Evolutionary conservation across 2,113 vertebrate species (phyloP).

Genomic region (Bucco capensis): DNA sequence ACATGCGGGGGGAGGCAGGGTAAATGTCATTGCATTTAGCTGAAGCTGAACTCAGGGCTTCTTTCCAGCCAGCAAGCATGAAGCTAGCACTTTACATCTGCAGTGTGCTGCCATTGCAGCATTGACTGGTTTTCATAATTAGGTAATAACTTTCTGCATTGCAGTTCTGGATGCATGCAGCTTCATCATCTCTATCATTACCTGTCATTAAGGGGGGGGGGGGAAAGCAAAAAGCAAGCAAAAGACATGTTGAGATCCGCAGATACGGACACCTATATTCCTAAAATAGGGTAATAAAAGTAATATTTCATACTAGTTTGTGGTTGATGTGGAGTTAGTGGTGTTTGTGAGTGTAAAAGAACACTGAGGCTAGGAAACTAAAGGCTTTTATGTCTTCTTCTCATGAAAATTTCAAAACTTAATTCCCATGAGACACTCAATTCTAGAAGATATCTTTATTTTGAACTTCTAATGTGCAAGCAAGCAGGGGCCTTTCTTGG

Average conservation of each 20-base stretch:
- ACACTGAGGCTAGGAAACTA: neutral
- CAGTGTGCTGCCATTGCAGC: conserved; percentile 3
- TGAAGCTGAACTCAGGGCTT: neutral
- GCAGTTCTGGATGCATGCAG: neutral
- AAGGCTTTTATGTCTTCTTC: neutral
- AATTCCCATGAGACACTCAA: neutral
- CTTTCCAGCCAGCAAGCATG: neutral
- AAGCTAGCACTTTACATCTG: neutral
- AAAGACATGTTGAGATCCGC: neutral
- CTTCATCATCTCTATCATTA: neutral
- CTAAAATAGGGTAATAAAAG: neutral
- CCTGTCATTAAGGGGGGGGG: neutral
- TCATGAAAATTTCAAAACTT: neutral
- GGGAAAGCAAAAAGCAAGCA: neutral
- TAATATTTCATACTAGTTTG: neutral
- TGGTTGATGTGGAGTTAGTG: neutral
- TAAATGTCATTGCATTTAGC: conserved; percentile 4
- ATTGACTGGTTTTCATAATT: neutral
- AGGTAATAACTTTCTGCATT: conserved; percentile 15
- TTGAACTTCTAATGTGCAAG: neutral
- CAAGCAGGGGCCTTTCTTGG: neutral
- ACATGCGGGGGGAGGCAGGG: neutral
- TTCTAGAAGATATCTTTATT: neutral
- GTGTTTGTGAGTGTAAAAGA: neutral
- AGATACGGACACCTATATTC: neutral